Evolutionary conservation across 2,797 vertebrate species (phyloP).

Genomic region (Pangasius sanitwongsei): DNA sequence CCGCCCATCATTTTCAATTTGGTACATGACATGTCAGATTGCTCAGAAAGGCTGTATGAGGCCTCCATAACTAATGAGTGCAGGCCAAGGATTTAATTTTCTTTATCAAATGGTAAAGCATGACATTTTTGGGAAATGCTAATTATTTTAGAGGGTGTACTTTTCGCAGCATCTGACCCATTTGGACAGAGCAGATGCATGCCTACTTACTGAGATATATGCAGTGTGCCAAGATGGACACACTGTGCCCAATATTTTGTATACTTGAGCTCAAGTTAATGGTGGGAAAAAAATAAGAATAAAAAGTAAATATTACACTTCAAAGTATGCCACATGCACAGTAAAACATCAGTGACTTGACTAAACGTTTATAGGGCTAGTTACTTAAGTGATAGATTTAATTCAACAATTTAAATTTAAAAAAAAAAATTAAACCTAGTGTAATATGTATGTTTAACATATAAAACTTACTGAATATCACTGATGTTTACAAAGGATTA

Average conservation of each 20-base stretch:
- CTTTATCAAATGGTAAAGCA: conserved; percentile 49
- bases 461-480: background rate
- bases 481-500: background rate
- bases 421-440: background rate
- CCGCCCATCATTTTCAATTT: conserved; percentile 52
- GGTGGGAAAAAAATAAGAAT: background rate
- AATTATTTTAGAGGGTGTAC: conserved; percentile 43
- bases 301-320: background rate
- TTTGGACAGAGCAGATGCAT: conserved; percentile 21
- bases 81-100: conserved; percentile 57
- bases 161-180: conserved; percentile 29
- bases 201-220: conserved; percentile 10
- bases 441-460: background rate
- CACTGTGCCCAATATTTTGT: background rate
- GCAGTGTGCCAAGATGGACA: background rate
- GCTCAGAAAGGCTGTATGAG: conserved; percentile 44
- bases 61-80: conserved; percentile 50
- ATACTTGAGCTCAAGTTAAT: background rate
- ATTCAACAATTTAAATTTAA: background rate
- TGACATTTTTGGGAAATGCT: conserved; percentile 54
- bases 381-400: background rate
- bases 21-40: conserved; percentile 53
- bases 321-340: background rate
- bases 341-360: background rate
- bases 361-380: background rate